phyloP scores from a whole-genome alignment of 1,140 invertebrate species.

The Helicoverpa armigera region DNA sequence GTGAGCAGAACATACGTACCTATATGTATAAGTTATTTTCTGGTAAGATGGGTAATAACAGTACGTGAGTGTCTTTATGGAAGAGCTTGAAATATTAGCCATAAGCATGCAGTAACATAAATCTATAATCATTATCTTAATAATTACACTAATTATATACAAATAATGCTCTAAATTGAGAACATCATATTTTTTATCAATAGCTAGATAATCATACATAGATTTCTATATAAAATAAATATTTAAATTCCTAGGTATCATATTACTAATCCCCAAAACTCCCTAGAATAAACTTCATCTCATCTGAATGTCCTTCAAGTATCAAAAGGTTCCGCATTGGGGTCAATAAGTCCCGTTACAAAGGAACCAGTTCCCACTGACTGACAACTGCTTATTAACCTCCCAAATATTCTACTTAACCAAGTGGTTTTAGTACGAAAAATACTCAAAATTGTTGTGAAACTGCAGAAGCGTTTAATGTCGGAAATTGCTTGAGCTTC shows the following conservation, averaged over 20 bases:
- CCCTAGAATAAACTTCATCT: not conserved
- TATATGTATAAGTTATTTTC: no score
- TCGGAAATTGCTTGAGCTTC: not conserved
- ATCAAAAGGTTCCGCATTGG: conserved; percentile 63
- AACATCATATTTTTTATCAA: no score
- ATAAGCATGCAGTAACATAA: no score
- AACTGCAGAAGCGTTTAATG: not conserved
- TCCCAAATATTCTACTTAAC: conserved; percentile 27
- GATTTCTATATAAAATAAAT: no score
- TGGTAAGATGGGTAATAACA: no score
- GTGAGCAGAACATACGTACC: no score
- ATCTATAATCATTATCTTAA: not conserved
- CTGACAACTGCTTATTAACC: conserved; percentile 41
- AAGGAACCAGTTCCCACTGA: conserved; percentile 67
- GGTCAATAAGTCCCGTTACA: conserved; percentile 70
- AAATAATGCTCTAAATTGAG: not conserved
- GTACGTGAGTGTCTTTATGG: no score
- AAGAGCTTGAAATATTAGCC: no score
- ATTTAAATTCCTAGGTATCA: not conserved
- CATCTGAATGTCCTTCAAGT: conserved; percentile 23
- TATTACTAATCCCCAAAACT: not conserved
- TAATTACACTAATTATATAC: not conserved
- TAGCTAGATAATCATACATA: no score
- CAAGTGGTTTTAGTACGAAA: conserved; percentile 12
- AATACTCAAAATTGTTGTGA: conserved; percentile 31